Base-by-base conservation (phyloP, 2,113 vertebrate genomes). In the Lycaon pictus region DNA sequence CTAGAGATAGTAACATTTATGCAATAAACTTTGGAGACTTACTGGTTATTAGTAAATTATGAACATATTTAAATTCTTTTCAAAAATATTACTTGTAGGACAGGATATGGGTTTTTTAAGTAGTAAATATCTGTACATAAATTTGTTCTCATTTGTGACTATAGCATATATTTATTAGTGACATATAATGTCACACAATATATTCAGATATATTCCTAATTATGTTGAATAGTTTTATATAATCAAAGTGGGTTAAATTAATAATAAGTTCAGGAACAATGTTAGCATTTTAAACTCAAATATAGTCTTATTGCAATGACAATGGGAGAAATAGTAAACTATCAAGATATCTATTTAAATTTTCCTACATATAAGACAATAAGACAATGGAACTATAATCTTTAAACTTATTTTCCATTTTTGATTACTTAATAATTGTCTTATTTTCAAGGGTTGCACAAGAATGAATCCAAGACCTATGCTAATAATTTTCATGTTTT, bases 161-260 rank as follows among this genome's bases (percentile, higher is more conserved):
- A 51, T 58, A 83, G 32, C 15, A n/a, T 22, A 35, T 79, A 93
- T 20, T 48, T 90, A 51, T 35, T 90, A 67, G 58, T 88, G n/a
- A 88, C 25, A 79, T 92, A 43, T 63, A 74, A 88, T 97, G 76
- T 1, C 4, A 90, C 13, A 43, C 7, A 7, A 43, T 43, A 43
- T 11, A 81, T 81, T 89, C 7, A 77, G 16, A 72, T 80, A 90
- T 35, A 86, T 71, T 60, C 9, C 20, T 86, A 35, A 25, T 96
- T 91, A 72, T 67, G 11, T 79, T 85, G 37, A 74, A 77, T n/a
- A 81, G 71, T 86, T 97, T 82, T 67, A 87, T 94, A 37, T 93
- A 83, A 88, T 43, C 20, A 85, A n/a, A 89, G 2, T n/a, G 87
- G 15, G 8, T 2, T 80, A 84, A 74, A 62, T 84, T 11, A 90